Evolutionary conservation across 2,888 invertebrate species (phyloP).

Genomic region (Myopa tessellatipennis): DNA sequence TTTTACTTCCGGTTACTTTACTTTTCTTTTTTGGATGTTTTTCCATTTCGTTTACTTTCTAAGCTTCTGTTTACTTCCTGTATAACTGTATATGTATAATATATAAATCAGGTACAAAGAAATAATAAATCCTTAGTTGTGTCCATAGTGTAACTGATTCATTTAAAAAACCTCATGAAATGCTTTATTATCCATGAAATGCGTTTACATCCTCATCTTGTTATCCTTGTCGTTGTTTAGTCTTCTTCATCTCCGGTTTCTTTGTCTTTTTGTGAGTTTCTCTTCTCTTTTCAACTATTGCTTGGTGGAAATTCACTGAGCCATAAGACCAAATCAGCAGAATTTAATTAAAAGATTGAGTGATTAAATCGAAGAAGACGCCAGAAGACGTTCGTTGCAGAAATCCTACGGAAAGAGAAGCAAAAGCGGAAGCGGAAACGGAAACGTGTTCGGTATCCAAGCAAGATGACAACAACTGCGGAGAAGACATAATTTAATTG

Average conservation of each 20-base stretch:
- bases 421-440: background rate
- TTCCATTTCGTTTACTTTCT: too few relatives aligned
- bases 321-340: conserved; percentile 46
- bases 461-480: background rate
- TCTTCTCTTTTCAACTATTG: background rate
- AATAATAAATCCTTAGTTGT: too few relatives aligned
- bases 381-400: conserved; percentile 30
- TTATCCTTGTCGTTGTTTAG: background rate
- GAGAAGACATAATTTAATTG: background rate
- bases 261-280: background rate
- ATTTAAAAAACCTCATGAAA: too few relatives aligned
- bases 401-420: background rate
- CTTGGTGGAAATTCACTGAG: conserved; percentile 32
- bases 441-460: background rate
- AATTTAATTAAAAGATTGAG: conserved; percentile 50
- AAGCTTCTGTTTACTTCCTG: too few relatives aligned
- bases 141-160: too few relatives aligned
- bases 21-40: too few relatives aligned
- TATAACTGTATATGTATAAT: too few relatives aligned
- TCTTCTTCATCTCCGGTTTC: background rate
- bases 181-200: too few relatives aligned
- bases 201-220: background rate
- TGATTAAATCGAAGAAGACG: conserved; percentile 43
- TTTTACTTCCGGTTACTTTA: too few relatives aligned
- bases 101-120: too few relatives aligned